Percentiles rank a stretch among this genome's conserved stretches.
These are phyloP conservation scores for Aurelia sp. DNA, from an alignment of 30 jellyfish, hydroid and myxozoan species.

Conservation along the genomic window DNA sequence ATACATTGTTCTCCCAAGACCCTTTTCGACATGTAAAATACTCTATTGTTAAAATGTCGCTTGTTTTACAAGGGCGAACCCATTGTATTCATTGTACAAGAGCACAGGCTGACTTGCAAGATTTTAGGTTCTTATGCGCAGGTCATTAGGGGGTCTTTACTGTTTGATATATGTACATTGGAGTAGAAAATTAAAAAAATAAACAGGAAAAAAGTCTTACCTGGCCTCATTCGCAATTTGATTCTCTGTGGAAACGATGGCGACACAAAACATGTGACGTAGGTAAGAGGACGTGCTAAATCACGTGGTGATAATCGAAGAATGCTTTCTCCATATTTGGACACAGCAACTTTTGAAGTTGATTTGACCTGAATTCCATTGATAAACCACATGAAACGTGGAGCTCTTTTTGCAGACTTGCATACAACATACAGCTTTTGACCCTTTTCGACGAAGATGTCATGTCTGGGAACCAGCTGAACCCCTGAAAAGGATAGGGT, in stretches of 20 bases:
- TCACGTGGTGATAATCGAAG: slow-evolving; percentile 24
- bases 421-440: slow-evolving; percentile 16
- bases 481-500: slow-evolving; percentile 3
- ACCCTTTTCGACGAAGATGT: slow-evolving; percentile 7
- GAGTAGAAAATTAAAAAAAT: not conserved
- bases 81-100: too few relatives aligned
- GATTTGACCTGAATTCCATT: slow-evolving; percentile 21
- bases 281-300: not conserved
- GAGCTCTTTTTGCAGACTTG: not conserved
- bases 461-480: slow-evolving; percentile 34
- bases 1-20: too few relatives aligned
- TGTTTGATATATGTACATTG: not conserved
- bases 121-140: too few relatives aligned
- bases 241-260: slow-evolving; percentile 28
- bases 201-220: not conserved
- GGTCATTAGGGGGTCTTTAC: too few relatives aligned
- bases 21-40: too few relatives aligned
- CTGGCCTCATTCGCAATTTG: not conserved
- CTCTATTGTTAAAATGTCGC: too few relatives aligned
- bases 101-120: too few relatives aligned
- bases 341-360: slow-evolving; percentile 1
- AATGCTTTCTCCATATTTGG: slow-evolving; percentile 17
- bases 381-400: slow-evolving; percentile 42
- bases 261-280: slow-evolving; percentile 35
- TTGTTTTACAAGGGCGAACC: too few relatives aligned